Conservation (phyloP, 2,888 invertebrate genomes). For the Lasioglossum vierecki region DNA sequence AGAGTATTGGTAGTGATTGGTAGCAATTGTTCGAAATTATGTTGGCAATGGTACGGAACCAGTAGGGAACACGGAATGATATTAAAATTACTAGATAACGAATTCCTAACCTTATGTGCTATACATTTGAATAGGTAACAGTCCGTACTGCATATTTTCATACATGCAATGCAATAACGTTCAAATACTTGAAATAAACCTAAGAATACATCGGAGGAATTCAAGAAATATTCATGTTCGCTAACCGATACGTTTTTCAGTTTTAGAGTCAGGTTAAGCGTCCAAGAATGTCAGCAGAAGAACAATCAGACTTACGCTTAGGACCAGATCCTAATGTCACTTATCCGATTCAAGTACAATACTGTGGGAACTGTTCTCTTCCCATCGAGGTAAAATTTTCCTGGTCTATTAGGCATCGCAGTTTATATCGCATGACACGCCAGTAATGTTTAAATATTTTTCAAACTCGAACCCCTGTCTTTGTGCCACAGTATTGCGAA, state of each 20-base stretch:
- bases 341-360: slow-evolving; percentile 93
- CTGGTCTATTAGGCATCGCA: background rate
- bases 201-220: background rate
- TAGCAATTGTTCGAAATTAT: background rate
- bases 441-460: slow-evolving; percentile 74
- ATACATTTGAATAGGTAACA: slow-evolving; percentile 37
- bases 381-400: slow-evolving; percentile 91
- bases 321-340: slow-evolving; percentile 90
- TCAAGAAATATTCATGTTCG: background rate
- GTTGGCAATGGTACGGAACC: background rate
- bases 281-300: slow-evolving; percentile 77
- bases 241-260: background rate
- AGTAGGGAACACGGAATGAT: background rate
- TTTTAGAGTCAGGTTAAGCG: slow-evolving; percentile 43
- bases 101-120: slow-evolving; percentile 47
- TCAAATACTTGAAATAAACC: background rate
- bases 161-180: background rate
- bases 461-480: slow-evolving; percentile 55
- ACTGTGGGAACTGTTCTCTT: slow-evolving; percentile 97
- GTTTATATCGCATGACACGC: slow-evolving; percentile 23
- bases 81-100: slow-evolving; percentile 51
- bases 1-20: too few relatives aligned
- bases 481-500: slow-evolving; percentile 93
- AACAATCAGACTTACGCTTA: slow-evolving; percentile 79
- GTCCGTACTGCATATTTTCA: slow-evolving; percentile 8